Base-by-base conservation (phyloP, 1,140 invertebrate species). In the Ylistrum balloti region DNA sequence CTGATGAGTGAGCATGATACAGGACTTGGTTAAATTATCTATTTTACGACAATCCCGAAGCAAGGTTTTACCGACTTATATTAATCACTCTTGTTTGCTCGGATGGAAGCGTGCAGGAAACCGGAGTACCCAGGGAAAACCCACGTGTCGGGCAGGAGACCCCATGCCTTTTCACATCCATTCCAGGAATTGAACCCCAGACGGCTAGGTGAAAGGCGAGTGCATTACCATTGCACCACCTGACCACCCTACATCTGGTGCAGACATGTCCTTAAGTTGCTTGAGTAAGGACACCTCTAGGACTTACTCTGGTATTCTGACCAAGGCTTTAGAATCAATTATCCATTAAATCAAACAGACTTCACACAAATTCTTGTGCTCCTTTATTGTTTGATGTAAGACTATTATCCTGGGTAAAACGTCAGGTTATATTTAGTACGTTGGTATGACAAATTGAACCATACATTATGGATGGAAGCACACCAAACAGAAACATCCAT, bases 381-480 rank as follows among this genome's bases (percentile, higher is more conserved):
- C 56, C 17, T 74, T 74, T 28, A 74, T 28, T 74, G 28, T 74
- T 74, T 74, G 56, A 74, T 74, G 56, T 28, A 5, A 28, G n/a
- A 74, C 56, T 74, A 74, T 74, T 74, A n/a, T 74, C 56, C 56
- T 11, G 56, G 28, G 56, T n/a, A 74, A 74, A 28, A 74, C n/a
- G 56, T 74, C 56, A 74, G 56, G 22, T 74, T 74, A 74, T 28
- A 74, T 74, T 74, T 74, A 28, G 41, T 74, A 9, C 17, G 5
- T 9, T 74, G 5, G 56, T 74, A n/a, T 74, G 56, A 74, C 56
- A 74, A 74, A 74, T 74, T 74, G 56, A 3, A 74, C 56, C 56
- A 74, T 74, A 74, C n/a, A 74, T 74, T 74, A 74, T 74, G 56
- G 56, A 74, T 74, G 56, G 56, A 74, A 74, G n/a, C 56, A 74